These are phyloP conservation scores for Gonioctena quinquepunctata DNA, from an alignment of 1,140 invertebrate species.

Conservation along the genomic window DNA sequence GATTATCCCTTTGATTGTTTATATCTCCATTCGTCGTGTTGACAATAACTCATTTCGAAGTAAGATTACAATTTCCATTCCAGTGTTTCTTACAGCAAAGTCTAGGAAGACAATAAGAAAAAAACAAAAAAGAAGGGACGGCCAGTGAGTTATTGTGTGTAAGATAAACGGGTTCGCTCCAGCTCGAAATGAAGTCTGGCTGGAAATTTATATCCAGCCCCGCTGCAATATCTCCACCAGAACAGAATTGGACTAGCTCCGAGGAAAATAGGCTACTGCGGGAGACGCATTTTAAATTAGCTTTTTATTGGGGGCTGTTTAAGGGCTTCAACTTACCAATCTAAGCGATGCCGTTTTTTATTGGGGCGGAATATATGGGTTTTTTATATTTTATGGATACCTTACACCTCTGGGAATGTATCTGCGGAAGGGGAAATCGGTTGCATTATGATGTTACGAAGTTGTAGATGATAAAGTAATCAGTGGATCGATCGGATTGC, in stretches of 20 bases:
- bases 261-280: constrained; percentile 52
- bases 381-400: not conserved
- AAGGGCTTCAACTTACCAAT: constrained; percentile 37
- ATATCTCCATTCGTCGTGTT: constrained; percentile 44
- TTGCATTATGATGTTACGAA: not conserved
- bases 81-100: constrained; percentile 50
- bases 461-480: too few species aligned
- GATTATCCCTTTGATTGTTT: constrained; percentile 31
- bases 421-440: not conserved
- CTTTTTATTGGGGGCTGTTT: constrained; percentile 51
- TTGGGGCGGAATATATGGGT: constrained; percentile 5
- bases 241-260: constrained; percentile 54
- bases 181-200: constrained; percentile 57
- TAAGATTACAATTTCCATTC: constrained; percentile 54
- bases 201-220: constrained; percentile 54
- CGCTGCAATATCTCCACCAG: constrained; percentile 54
- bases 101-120: constrained; percentile 54
- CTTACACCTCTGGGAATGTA: not conserved
- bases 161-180: constrained; percentile 57
- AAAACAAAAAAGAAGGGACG: constrained; percentile 54
- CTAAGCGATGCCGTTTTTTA: constrained; percentile 21
- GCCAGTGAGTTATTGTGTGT: constrained; percentile 56
- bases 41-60: constrained; percentile 50
- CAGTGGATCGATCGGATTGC: too few species aligned
- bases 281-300: constrained; percentile 53